phyloP scores from a whole-genome alignment of 2,888 invertebrate species.

The Cantharis flavilabris region DNA sequence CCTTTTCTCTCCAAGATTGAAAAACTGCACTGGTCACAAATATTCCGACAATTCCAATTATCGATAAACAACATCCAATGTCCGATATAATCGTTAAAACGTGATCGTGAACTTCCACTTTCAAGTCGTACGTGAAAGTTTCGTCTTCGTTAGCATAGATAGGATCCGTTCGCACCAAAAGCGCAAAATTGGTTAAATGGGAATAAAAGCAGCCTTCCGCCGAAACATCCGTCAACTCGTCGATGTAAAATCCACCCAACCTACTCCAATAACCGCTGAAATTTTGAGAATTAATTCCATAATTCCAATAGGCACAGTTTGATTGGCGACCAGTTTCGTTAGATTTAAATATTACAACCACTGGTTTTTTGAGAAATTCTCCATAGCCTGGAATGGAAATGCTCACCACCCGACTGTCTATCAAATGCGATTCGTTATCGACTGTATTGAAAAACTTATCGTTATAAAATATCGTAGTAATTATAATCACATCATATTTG shows the following conservation, averaged over 20 bases:
- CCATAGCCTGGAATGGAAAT: constrained; percentile 64
- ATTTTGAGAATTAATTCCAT: constrained; percentile 46
- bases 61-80: constrained; percentile 59
- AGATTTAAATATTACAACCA: constrained; percentile 60
- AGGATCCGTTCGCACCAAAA: constrained; percentile 53
- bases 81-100: constrained; percentile 59
- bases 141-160: constrained; percentile 18
- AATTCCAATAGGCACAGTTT: constrained; percentile 63
- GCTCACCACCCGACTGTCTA: constrained; percentile 61
- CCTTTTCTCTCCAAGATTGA: constrained; percentile 64
- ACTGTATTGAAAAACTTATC: constrained; percentile 46
- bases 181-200: constrained; percentile 64
- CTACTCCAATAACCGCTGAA: constrained; percentile 61
- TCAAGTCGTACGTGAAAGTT: constrained; percentile 37
- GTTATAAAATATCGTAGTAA: constrained; percentile 45
- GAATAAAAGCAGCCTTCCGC: constrained; percentile 30
- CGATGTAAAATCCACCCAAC: constrained; percentile 58
- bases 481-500: constrained; percentile 36
- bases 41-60: constrained; percentile 59
- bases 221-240: constrained; percentile 46
- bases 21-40: constrained; percentile 61
- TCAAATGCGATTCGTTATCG: constrained; percentile 32
- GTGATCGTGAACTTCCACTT: constrained; percentile 52
- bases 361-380: constrained; percentile 59
- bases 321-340: constrained; percentile 45